These are phyloP conservation scores for Camponotus fellah DNA, from an alignment of 2,888 invertebrate genomes.

Conservation along the genomic window DNA sequence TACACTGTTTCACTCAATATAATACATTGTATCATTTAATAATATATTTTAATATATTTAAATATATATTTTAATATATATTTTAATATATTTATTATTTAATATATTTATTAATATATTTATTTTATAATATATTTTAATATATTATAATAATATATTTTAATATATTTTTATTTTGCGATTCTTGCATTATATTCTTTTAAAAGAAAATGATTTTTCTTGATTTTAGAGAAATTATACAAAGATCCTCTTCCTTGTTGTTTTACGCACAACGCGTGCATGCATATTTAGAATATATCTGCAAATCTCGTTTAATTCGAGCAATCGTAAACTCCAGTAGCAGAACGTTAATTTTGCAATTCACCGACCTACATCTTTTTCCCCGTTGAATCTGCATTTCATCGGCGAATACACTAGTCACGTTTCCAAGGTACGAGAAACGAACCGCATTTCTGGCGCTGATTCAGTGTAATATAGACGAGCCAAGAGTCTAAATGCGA, in stretches of 20 bases:
- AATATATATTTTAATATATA: no score
- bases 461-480: constrained; percentile 60
- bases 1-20: not conserved
- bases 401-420: constrained; percentile 53
- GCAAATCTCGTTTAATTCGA: constrained; percentile 6
- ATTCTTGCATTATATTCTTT: not conserved
- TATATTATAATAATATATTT: no score
- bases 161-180: no score
- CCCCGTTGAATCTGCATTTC: constrained; percentile 48
- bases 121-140: no score
- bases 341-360: constrained; percentile 42
- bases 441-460: constrained; percentile 61
- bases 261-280: not conserved
- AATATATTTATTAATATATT: no score
- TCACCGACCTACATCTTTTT: constrained; percentile 54
- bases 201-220: not conserved
- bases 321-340: constrained; percentile 5
- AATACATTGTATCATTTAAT: not conserved
- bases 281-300: not conserved
- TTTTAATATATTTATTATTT: no score
- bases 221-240: not conserved
- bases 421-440: constrained; percentile 57
- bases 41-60: not conserved
- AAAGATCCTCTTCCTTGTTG: not conserved
- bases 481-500: constrained; percentile 50